Conservation (phyloP, 1,140 invertebrate genomes). For the Drosophila grimshawi region DNA sequence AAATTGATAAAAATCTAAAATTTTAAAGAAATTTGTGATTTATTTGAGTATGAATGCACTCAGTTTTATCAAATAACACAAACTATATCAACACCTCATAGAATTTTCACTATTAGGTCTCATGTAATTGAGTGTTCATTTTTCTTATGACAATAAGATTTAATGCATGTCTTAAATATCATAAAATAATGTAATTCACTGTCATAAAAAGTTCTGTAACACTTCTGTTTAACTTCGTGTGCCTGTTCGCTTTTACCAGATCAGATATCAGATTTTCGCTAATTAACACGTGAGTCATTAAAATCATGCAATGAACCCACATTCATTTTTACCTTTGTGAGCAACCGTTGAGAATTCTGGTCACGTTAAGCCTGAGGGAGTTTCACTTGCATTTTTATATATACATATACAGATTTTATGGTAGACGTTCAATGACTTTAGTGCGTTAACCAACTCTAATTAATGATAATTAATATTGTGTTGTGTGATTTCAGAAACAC, state of each 20-base stretch:
- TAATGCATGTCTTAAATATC: not conserved
- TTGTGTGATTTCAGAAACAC: constrained; percentile 89
- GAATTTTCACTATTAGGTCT: not conserved
- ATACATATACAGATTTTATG: constrained; percentile 35
- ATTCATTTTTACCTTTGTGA: too few relatives aligned
- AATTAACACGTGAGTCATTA: constrained; percentile 34
- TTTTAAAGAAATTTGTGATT: too few relatives aligned
- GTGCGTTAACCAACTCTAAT: constrained; percentile 43
- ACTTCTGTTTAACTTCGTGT: not conserved
- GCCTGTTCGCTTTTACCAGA: not conserved
- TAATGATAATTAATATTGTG: constrained; percentile 54
- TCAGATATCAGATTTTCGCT: constrained; percentile 12
- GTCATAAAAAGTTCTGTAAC: not conserved
- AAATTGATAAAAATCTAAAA: too few relatives aligned
- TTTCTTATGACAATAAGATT: not conserved
- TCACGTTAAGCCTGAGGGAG: not conserved
- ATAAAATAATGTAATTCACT: not conserved
- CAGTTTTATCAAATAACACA: too few relatives aligned
- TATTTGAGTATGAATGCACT: too few relatives aligned
- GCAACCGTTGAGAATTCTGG: not conserved
- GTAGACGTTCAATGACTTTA: constrained; percentile 53
- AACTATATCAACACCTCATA: too few relatives aligned
- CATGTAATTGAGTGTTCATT: not conserved
- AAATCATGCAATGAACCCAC: constrained; percentile 6
- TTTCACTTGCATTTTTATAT: constrained; percentile 6